These are phyloP conservation scores for Drosophila novamexicana DNA, from an alignment of 1,140 invertebrate species.

Conservation along the genomic window DNA sequence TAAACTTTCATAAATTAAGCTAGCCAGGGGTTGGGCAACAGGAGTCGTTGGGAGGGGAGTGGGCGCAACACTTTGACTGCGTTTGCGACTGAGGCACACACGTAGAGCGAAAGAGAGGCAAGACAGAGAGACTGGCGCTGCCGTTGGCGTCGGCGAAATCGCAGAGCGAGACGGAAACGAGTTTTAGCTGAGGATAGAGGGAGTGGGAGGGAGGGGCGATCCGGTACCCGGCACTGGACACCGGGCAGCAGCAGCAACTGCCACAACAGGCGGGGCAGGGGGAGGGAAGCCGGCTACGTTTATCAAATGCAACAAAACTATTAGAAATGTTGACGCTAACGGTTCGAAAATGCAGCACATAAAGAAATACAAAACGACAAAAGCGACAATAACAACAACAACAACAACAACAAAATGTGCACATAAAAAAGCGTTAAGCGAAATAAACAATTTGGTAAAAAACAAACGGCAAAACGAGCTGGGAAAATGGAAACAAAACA, in stretches of 20 bases:
- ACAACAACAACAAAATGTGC: conserved; percentile 27
- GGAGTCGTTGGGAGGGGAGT: neutral
- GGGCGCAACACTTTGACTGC: conserved; percentile 4
- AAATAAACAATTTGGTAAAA: conserved; percentile 51
- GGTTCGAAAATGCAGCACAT: conserved; percentile 70
- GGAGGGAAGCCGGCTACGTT: conserved; percentile 34
- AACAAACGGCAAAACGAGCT: conserved; percentile 49
- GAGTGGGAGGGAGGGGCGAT: neutral
- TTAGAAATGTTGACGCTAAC: conserved; percentile 73
- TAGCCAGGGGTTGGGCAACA: neutral
- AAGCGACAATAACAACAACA: conserved; percentile 24
- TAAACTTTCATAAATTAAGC: conserved; percentile 81
- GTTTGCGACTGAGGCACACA: conserved; percentile 20
- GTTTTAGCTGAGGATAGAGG: conserved; percentile 34
- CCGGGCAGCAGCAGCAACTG: conserved; percentile 16
- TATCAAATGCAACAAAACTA: conserved; percentile 67
- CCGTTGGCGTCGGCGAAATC: conserved; percentile 62
- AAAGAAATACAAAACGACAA: conserved; percentile 39
- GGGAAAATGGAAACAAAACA: conserved; percentile 30
- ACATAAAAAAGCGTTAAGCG: conserved; percentile 41
- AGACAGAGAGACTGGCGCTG: conserved; percentile 10
- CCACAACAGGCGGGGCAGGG: neutral
- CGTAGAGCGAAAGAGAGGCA: conserved; percentile 31
- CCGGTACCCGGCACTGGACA: conserved; percentile 37
- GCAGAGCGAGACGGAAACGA: conserved; percentile 58